Evolutionary conservation across 2,888 invertebrate genomes (phyloP).

Genomic region (Cremastinae sp.): DNA sequence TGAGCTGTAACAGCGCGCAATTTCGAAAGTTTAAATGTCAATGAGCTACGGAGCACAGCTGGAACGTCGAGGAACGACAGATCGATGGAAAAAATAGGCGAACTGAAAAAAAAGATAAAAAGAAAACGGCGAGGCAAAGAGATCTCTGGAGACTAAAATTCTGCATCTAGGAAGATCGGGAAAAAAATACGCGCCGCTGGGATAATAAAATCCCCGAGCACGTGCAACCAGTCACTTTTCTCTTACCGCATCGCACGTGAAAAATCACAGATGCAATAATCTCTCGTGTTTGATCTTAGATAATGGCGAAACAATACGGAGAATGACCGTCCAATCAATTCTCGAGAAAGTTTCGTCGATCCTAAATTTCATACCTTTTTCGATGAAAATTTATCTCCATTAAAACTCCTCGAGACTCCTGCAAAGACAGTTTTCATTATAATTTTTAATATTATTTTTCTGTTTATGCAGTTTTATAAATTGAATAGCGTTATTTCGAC

Average conservation of each 20-base stretch:
- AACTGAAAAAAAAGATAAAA: conserved; percentile 29
- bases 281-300: not conserved
- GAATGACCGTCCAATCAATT: too few relatives aligned
- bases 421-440: too few relatives aligned
- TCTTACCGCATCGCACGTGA: conserved; percentile 1
- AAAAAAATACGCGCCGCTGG: conserved; percentile 2
- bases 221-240: conserved; percentile 26
- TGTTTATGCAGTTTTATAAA: too few relatives aligned
- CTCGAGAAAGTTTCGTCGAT: too few relatives aligned
- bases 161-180: conserved; percentile 20
- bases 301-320: not conserved
- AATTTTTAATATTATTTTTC: too few relatives aligned
- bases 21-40: conserved; percentile 79
- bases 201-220: conserved; percentile 16
- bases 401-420: too few relatives aligned
- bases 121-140: not conserved
- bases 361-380: too few relatives aligned
- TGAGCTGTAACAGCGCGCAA: conserved; percentile 62
- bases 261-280: conserved; percentile 4
- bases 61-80: conserved; percentile 37
- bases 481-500: conserved; percentile 2
- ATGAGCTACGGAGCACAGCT: conserved; percentile 63
- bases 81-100: conserved; percentile 43
- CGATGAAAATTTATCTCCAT: too few relatives aligned
- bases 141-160: conserved; percentile 6